These are phyloP conservation scores for Anthopleura sola DNA, from an alignment of 64 coral and sea anemone species.

Conservation along the genomic window DNA sequence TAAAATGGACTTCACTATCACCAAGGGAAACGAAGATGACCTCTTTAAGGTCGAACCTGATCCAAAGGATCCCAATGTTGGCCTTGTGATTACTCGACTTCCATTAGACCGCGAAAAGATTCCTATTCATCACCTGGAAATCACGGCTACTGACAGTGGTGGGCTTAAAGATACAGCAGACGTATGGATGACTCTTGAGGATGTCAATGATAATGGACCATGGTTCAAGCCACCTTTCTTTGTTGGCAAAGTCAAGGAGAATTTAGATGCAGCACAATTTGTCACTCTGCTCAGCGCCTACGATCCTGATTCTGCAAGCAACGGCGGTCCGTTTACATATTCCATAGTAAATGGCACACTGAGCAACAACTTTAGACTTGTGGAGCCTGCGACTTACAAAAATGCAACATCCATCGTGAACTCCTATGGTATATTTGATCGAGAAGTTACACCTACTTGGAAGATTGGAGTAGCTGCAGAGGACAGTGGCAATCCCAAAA, in stretches of 20 bases:
- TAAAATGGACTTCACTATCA: conserved; percentile 45
- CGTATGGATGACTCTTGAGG: conserved; percentile 49
- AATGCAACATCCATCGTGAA: conserved; percentile 31
- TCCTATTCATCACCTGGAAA: conserved; percentile 45
- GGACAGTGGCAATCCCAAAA: conserved; percentile 57
- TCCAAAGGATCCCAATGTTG: conserved; percentile 58
- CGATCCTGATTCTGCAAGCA: conserved; percentile 71
- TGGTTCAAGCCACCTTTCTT: conserved; percentile 75
- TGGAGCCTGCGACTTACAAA: conserved; percentile 19
- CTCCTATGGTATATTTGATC: conserved; percentile 55
- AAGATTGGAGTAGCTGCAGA: conserved; percentile 34
- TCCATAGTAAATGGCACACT: conserved; percentile 27
- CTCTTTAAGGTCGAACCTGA: conserved; percentile 57
- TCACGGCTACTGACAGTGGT: conserved; percentile 77
- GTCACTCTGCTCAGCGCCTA: conserved; percentile 53
- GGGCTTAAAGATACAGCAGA: conserved; percentile 54
- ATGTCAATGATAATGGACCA: conserved; percentile 86
- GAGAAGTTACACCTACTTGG: conserved; percentile 38
- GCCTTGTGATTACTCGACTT: conserved; percentile 40
- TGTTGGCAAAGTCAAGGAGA: conserved; percentile 71
- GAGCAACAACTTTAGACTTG: neutral
- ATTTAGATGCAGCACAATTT: conserved; percentile 27
- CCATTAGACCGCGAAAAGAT: conserved; percentile 64
- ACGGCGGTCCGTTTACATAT: conserved; percentile 74
- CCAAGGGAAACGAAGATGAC: conserved; percentile 69